A percentile compares a stretch with the other conserved stretches of the same genome.
Conservation (phyloP, 2,113 vertebrate species). For the Gallinago paraguaiae region DNA sequence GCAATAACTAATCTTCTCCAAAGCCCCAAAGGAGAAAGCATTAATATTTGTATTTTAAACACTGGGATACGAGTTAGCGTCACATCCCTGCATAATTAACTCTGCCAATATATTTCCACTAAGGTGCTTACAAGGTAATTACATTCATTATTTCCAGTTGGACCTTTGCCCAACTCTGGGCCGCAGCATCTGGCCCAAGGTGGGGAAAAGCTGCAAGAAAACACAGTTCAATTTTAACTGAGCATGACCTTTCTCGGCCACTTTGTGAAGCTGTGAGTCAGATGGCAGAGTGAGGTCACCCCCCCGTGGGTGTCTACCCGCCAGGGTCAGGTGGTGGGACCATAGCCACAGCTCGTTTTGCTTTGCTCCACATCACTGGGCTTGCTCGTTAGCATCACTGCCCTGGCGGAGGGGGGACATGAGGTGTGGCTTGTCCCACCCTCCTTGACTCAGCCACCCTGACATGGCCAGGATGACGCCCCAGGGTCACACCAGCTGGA, state of each 20-base stretch:
- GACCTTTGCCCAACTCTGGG: constrained; percentile 5
- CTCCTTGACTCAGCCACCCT: not conserved
- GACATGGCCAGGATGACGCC: not conserved
- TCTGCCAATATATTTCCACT: constrained; percentile 29
- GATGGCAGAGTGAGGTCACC: not conserved
- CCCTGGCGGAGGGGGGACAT: not conserved
- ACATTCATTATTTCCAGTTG: constrained; percentile 35
- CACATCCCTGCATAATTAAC: constrained; percentile 23
- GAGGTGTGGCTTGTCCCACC: not conserved
- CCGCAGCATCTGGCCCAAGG: constrained; percentile 4
- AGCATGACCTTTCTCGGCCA: not conserved
- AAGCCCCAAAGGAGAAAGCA: not conserved
- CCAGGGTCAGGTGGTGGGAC: not conserved
- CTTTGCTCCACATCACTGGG: not conserved
- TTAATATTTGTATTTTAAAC: constrained; percentile 40
- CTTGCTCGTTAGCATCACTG: not conserved
- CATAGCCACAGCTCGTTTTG: not conserved
- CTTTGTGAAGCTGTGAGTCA: constrained; percentile 7
- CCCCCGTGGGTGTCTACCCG: not conserved
- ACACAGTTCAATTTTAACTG: not conserved
- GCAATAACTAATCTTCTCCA: not conserved
- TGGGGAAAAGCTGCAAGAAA: not conserved
- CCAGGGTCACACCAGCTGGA: not conserved
- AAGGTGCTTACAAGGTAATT: constrained; percentile 56
- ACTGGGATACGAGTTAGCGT: not conserved